Evolutionary conservation across 1,140 invertebrate species (phyloP).

Genomic region (Metopolophium dirhodum): DNA sequence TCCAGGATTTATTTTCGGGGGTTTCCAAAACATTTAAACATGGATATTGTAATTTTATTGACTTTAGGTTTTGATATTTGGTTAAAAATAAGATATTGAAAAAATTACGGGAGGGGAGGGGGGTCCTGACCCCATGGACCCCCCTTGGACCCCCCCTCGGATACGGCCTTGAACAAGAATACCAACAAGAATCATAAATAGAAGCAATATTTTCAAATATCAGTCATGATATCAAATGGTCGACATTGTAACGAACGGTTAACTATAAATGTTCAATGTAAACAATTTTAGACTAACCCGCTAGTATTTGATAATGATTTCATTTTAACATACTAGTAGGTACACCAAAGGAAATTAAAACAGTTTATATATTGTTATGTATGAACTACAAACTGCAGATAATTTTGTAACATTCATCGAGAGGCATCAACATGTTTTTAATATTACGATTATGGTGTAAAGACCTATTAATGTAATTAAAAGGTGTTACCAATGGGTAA

Average conservation of each 20-base stretch:
- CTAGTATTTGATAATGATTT: neutral
- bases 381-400: neutral
- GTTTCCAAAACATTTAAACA: too few relatives aligned
- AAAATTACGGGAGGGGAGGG: too few relatives aligned
- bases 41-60: too few relatives aligned
- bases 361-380: neutral
- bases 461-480: neutral
- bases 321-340: neutral
- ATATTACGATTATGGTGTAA: neutral
- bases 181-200: neutral
- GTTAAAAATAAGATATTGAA: too few relatives aligned
- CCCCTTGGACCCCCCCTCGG: too few relatives aligned
- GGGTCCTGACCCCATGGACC: too few relatives aligned
- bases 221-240: neutral
- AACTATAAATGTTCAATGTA: too few relatives aligned
- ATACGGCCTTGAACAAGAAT: neutral
- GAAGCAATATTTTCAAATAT: neutral
- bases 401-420: neutral
- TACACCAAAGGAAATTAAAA: neutral
- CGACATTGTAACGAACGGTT: neutral
- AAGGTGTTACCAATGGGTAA: neutral
- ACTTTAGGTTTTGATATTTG: too few relatives aligned
- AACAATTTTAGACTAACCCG: too few relatives aligned
- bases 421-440: neutral
- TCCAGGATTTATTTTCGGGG: too few relatives aligned